Evolutionary conservation across 2,888 invertebrate species (phyloP).

Genomic region (Mantis religiosa): DNA sequence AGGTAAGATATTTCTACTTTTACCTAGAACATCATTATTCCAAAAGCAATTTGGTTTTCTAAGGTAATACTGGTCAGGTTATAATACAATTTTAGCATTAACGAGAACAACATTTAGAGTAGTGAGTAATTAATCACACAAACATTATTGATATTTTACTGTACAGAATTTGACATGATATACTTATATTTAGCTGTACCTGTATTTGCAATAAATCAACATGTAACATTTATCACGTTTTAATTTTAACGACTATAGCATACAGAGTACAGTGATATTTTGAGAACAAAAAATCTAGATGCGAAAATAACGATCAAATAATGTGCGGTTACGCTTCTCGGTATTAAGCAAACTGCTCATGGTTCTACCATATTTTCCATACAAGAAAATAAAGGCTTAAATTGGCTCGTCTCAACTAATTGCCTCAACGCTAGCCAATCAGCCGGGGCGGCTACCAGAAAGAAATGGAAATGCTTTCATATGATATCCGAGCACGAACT

Average conservation of each 20-base stretch:
- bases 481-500: not conserved
- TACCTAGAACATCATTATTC: too few species aligned
- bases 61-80: too few species aligned
- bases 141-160: too few species aligned
- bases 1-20: too few species aligned
- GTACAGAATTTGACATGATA: too few species aligned
- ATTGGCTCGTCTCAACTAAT: not conserved
- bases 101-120: too few species aligned
- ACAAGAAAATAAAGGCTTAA: not conserved
- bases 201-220: not conserved
- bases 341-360: not conserved
- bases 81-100: too few species aligned
- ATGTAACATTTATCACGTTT: not conserved
- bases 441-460: not conserved
- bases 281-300: not conserved
- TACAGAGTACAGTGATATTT: not conserved
- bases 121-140: too few species aligned
- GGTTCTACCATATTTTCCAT: not conserved
- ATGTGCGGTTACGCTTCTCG: not conserved
- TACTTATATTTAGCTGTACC: not conserved
- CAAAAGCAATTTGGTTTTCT: too few species aligned
- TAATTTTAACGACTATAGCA: not conserved
- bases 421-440: not conserved
- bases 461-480: not conserved
- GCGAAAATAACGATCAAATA: not conserved